phyloP scores from a whole-genome alignment of 2,797 vertebrate genomes.

The Chrysocyon brachyurus region DNA sequence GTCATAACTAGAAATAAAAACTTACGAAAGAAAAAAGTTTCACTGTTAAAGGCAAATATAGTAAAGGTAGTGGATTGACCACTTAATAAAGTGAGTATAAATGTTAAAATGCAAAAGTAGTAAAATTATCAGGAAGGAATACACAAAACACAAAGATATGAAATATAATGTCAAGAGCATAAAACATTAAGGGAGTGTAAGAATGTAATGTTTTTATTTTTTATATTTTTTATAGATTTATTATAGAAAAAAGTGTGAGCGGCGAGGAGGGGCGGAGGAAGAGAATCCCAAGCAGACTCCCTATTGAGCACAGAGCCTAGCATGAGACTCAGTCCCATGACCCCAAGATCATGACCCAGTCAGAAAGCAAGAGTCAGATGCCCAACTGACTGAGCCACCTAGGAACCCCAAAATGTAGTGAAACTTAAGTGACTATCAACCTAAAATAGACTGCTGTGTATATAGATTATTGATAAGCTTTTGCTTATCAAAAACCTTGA shows the following conservation, averaged over 20 bases:
- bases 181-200: background rate
- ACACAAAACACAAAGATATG: background rate
- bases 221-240: background rate
- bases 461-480: background rate
- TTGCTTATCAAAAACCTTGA: too few relatives aligned
- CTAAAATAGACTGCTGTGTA: background rate
- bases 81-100: background rate
- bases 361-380: background rate
- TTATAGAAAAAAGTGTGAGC: background rate
- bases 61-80: background rate
- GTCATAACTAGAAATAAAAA: background rate
- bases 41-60: background rate
- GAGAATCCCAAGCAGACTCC: background rate
- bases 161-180: background rate
- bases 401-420: background rate
- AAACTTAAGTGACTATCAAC: background rate
- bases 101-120: background rate
- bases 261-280: background rate
- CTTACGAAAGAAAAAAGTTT: background rate
- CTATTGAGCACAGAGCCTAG: background rate
- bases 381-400: background rate
- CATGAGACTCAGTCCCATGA: background rate
- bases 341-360: background rate
- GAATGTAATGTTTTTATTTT: background rate
- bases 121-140: background rate